Evolutionary conservation across 2,797 vertebrate genomes (phyloP).

Genomic region (Trichosurus vulpecula): DNA sequence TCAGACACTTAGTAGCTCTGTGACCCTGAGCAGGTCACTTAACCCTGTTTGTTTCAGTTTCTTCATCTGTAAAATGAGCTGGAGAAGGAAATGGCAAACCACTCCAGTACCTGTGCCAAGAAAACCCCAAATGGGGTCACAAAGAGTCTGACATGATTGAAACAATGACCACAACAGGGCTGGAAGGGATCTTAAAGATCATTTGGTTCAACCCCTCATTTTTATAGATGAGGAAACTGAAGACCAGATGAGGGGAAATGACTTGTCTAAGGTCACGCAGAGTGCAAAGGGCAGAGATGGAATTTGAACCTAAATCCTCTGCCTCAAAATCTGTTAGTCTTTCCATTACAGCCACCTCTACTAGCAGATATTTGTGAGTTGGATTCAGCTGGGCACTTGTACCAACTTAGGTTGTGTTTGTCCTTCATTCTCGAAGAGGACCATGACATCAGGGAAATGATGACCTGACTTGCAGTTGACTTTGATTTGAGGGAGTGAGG

Average conservation of each 20-base stretch:
- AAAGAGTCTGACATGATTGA: neutral
- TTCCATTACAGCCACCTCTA: slow-evolving; percentile 75
- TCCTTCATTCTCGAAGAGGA: no score
- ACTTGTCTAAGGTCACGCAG: neutral
- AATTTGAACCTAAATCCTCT: neutral
- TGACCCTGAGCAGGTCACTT: neutral
- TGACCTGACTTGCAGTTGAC: no score
- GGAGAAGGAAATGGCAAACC: neutral
- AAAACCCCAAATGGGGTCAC: neutral
- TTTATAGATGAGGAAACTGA: neutral
- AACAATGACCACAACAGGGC: neutral
- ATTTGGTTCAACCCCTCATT: neutral
- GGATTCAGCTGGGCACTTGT: slow-evolving; percentile 64
- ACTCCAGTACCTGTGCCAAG: neutral
- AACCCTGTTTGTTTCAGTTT: neutral
- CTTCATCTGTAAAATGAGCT: neutral
- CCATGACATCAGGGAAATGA: no score
- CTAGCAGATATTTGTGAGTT: slow-evolving; percentile 74
- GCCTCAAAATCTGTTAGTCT: neutral
- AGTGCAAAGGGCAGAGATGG: neutral
- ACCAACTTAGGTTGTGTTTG: no score
- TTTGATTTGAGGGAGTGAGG: no score
- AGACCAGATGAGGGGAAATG: neutral
- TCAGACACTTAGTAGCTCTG: neutral
- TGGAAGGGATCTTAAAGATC: neutral